These are phyloP conservation scores for Tapera naevia DNA, from an alignment of 2,797 vertebrate species.

Conservation along the genomic window DNA sequence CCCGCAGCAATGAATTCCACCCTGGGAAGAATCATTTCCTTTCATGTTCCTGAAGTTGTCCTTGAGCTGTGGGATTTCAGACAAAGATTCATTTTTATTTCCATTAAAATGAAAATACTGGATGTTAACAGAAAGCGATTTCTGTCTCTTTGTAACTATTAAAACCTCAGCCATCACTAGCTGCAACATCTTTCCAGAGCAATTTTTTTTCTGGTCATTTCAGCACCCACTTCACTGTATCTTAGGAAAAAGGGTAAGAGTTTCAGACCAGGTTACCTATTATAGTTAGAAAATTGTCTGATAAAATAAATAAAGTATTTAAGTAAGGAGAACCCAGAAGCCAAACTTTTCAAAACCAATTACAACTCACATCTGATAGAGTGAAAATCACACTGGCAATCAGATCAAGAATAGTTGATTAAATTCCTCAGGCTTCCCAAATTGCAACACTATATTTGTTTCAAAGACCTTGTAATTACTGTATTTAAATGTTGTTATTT, in stretches of 20 bases:
- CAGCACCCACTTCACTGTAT: not conserved
- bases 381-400: slow-evolving; percentile 58
- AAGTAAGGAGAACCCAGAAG: slow-evolving; percentile 23
- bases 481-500: slow-evolving; percentile 42
- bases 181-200: not conserved
- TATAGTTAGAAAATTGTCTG: slow-evolving; percentile 10
- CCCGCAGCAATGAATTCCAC: slow-evolving; percentile 24
- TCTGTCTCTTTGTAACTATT: not conserved
- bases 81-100: slow-evolving; percentile 2
- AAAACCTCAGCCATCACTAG: not conserved
- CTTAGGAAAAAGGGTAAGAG: not conserved
- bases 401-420: slow-evolving; percentile 59
- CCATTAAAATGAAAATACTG: slow-evolving; percentile 6
- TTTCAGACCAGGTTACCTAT: not conserved
- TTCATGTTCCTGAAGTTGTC: slow-evolving; percentile 44
- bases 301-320: slow-evolving; percentile 39
- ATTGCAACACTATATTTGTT: slow-evolving; percentile 44
- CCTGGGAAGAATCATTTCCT: slow-evolving; percentile 36
- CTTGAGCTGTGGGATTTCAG: not conserved
- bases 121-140: not conserved
- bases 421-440: slow-evolving; percentile 61
- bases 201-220: not conserved
- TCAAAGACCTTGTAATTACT: slow-evolving; percentile 54
- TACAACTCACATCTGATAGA: slow-evolving; percentile 44
- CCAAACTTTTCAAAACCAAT: slow-evolving; percentile 36